These are phyloP conservation scores for Megalops cyprinoides DNA, from an alignment of 2,797 vertebrate genomes.

Conservation along the genomic window DNA sequence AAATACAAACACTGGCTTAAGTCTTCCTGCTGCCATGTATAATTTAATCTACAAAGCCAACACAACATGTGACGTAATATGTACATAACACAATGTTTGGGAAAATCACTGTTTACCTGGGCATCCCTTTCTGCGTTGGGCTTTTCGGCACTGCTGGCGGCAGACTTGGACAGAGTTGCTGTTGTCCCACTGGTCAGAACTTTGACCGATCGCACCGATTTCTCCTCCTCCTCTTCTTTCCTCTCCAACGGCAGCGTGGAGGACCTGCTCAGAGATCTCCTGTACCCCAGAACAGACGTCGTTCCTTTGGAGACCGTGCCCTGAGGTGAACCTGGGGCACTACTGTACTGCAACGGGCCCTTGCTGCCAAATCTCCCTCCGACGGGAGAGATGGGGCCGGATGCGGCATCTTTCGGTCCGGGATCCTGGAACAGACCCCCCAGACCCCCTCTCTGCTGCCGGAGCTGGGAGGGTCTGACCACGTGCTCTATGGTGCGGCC, in stretches of 20 bases:
- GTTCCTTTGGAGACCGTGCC: slow-evolving; percentile 48
- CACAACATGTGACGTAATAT: no score
- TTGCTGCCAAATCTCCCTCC: slow-evolving; percentile 36
- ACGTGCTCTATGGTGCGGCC: slow-evolving; percentile 85
- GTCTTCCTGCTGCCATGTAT: background rate
- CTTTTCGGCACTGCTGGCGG: slow-evolving; percentile 44
- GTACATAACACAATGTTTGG: background rate
- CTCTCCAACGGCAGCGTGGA: slow-evolving; percentile 33
- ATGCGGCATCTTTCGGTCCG: slow-evolving; percentile 39
- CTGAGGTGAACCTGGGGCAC: slow-evolving; percentile 54
- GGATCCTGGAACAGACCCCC: slow-evolving; percentile 49
- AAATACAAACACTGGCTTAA: background rate
- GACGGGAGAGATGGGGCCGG: slow-evolving; percentile 57
- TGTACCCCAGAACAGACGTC: slow-evolving; percentile 36
- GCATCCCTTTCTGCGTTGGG: slow-evolving; percentile 57
- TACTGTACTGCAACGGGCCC: slow-evolving; percentile 42
- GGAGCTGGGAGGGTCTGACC: slow-evolving; percentile 81
- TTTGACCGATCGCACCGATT: slow-evolving; percentile 44
- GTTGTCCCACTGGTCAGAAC: slow-evolving; percentile 49
- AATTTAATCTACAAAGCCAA: background rate
- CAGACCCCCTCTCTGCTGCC: slow-evolving; percentile 67
- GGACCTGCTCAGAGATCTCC: slow-evolving; percentile 46
- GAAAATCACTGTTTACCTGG: slow-evolving; percentile 61
- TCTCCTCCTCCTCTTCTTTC: slow-evolving; percentile 39
- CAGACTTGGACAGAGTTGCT: slow-evolving; percentile 34